Base-by-base conservation (phyloP, 1,140 invertebrate species). In the Ceratina japonica region DNA sequence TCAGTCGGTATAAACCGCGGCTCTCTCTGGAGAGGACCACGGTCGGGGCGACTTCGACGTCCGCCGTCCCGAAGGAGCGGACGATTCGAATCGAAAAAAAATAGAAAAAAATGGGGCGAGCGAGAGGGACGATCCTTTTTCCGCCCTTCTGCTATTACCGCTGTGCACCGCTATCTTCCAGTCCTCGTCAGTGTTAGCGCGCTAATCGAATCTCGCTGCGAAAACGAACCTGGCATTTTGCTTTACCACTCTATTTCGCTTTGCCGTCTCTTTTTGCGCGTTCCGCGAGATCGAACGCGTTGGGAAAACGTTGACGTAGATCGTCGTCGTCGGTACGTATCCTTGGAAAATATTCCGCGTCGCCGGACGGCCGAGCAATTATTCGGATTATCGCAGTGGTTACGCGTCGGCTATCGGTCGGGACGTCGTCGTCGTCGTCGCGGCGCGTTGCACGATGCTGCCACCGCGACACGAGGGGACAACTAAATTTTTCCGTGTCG, bases 371-470 rank as follows among this genome's bases (percentile, higher is more conserved):
- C 54, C 54, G 10, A 44, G 37, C 37, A 44, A 44, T 44, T 44
- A 16, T 56, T 16, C 54, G n/a, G 16, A 56, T n/a, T 16, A n/a
- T 56, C 15, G 54, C 54, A 10, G 54, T n/a, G 54, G 54, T 56
- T 13, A 56, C 54, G 37, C 37, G 52, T 51, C 7, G 62, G 24
- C 18, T 20, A 18, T 54, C 8, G 22, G 56, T 16, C 59, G 20
- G 2, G 37, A 62, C 18, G 31, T 18, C 37, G 12, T n/a, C n/a
- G n/a, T n/a, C n/a, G n/a, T n/a, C n/a, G n/a, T n/a, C n/a, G n/a
- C n/a, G n/a, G n/a, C 0, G 7, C 18, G 44, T 73, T 73, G 61
- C 37, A 68, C 20, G 69, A 81, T 81, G 75, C 68, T 79, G 80
- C 76, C 80, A 79, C 31, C 44, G 51, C 27, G 69, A 62, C 56